Evolutionary conservation across 2,888 invertebrate genomes (phyloP).

Genomic region (Rapana venosa): DNA sequence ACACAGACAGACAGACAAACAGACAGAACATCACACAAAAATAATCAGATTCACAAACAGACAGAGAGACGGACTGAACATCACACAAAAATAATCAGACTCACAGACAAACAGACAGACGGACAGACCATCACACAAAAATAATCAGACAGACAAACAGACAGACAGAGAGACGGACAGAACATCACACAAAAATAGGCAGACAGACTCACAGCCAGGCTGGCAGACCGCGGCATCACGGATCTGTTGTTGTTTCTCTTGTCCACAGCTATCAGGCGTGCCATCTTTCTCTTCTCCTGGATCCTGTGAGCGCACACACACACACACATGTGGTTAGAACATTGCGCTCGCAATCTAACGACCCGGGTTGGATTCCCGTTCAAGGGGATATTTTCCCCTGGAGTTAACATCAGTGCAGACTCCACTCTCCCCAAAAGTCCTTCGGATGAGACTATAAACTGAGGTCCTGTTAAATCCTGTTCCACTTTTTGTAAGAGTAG

Average conservation of each 20-base stretch:
- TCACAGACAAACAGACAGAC: no score
- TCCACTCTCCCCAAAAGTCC: no score
- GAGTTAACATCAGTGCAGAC: no score
- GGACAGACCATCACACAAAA: no score
- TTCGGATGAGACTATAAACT: no score
- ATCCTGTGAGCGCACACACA: background rate
- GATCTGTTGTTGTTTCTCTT: slow-evolving; percentile 33
- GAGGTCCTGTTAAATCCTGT: no score
- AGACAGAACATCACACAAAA: background rate
- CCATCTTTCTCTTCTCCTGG: slow-evolving; percentile 8
- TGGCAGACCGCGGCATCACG: slow-evolving; percentile 7
- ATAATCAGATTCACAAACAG: background rate
- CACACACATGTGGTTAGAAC: no score
- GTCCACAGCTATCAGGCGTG: background rate
- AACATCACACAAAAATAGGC: background rate
- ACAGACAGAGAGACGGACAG: background rate
- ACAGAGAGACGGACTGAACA: background rate
- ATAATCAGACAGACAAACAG: background rate
- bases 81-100: background rate
- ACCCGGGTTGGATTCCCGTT: no score
- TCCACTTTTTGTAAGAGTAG: no score
- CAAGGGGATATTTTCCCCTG: no score
- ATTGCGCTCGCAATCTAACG: no score
- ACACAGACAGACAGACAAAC: no score
- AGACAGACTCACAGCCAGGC: slow-evolving; percentile 13